Conservation (phyloP, 2,888 invertebrate species). For the Serrognathus titanus region DNA sequence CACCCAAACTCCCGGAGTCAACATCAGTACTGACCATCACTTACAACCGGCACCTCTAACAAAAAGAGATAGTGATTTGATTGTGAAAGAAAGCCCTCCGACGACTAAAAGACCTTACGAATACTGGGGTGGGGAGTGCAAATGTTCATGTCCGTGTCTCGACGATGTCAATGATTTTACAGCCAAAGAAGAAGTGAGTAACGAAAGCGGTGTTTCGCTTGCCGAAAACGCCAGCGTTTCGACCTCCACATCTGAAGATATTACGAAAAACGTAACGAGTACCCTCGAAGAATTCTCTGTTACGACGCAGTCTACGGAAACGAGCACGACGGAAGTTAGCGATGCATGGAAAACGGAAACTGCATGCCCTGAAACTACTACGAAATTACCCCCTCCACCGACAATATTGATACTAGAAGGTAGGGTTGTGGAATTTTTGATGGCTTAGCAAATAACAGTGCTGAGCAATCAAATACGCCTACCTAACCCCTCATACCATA, state of each 20-base stretch:
- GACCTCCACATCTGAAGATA: neutral
- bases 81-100: conserved; percentile 15
- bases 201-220: conserved; percentile 2
- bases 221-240: conserved; percentile 6
- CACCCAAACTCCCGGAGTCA: conserved; percentile 49
- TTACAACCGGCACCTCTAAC: conserved; percentile 17
- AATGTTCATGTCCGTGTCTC: conserved; percentile 71
- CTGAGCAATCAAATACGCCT: conserved; percentile 16
- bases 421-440: conserved; percentile 45
- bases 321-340: conserved; percentile 23
- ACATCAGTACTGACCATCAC: conserved; percentile 41
- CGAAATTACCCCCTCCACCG: conserved; percentile 61
- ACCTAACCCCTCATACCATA: neutral
- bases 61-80: conserved; percentile 11
- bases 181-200: conserved; percentile 25
- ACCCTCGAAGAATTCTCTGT: neutral
- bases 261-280: neutral
- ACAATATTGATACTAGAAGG: conserved; percentile 84
- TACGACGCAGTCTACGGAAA: conserved; percentile 18
- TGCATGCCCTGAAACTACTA: conserved; percentile 46
- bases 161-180: conserved; percentile 46
- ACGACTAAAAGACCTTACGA: conserved; percentile 15
- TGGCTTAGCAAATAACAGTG: conserved; percentile 29
- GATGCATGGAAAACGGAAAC: conserved; percentile 22
- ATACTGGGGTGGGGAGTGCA: conserved; percentile 63